Base-by-base conservation (phyloP, 1,140 invertebrate species). In the Chionoecetes opilio region DNA sequence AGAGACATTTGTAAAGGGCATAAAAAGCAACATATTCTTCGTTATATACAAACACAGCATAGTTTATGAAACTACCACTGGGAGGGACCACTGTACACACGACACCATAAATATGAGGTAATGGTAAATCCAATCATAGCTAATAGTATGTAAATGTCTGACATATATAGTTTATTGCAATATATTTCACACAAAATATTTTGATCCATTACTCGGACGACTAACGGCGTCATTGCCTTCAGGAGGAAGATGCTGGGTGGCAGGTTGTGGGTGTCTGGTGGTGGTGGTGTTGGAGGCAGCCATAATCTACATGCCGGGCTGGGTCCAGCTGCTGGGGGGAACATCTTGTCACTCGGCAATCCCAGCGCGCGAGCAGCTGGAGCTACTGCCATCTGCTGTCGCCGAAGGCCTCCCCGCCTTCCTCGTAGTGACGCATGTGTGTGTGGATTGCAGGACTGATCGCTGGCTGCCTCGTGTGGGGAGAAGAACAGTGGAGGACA, bases 31-130 rank as follows among this genome's bases (percentile, higher is more conserved):
- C 82, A 90, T 35, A 75, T 29, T 91, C 8, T 38, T 91, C 87
- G 37, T 26, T 91, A 90, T 91, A 94, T 94, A 91, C 88, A 91
- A 91, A 94, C 93, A 85, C 93, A 94, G 93, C 93, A 82, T 94
- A 89, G 86, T 88, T 93, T 88, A 90, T 53, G 86, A 94, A 89
- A 75, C 93, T 94, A 63, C 86, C 53, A 90, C 93, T 90, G 93
- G 89, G n/a, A 63, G 41, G 63, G 35, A 88, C 53, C 41, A 75
- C 32, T 86, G 87, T 75, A 88, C 84, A 93, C 75, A 93, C 84
- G 84, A 94, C 46, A 94, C 93, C 93, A 91, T 94, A 94, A 94
- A 89, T 85, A 91, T 93, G 92, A 94, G 87, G 93, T 94, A 91
- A 84, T 41, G 53, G 37, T 87, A 91, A 85, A 35, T 82, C 88